Percentiles rank a stretch among this genome's conserved stretches.
These are phyloP conservation scores for Naso thynnoides DNA, from an alignment of 2,797 vertebrate genomes.

Conservation along the genomic window DNA sequence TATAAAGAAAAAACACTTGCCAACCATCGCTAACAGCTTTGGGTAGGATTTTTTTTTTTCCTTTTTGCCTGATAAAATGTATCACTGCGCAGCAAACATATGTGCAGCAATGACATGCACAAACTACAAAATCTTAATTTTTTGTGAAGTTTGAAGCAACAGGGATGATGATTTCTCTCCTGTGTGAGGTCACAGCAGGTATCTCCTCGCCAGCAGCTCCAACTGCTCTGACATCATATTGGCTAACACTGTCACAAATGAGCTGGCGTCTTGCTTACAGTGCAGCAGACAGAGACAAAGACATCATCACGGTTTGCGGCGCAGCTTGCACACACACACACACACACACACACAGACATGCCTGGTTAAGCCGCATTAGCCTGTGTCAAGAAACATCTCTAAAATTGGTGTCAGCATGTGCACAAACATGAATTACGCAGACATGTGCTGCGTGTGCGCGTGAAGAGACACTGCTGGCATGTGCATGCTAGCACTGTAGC, in stretches of 20 bases:
- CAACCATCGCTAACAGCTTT: neutral
- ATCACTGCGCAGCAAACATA: neutral
- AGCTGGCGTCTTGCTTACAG: constrained; percentile 52
- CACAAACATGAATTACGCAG: constrained; percentile 43
- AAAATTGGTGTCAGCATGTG: constrained; percentile 60
- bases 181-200: constrained; percentile 64
- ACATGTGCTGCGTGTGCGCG: constrained; percentile 3
- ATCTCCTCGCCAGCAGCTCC: constrained; percentile 29
- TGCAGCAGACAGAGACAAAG: constrained; percentile 59
- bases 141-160: neutral
- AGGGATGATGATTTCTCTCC: constrained; percentile 8
- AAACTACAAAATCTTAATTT: constrained; percentile 13
- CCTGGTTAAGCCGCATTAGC: constrained; percentile 72
- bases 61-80: neutral
- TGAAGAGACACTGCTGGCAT: constrained; percentile 6
- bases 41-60: no score
- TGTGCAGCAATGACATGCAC: neutral
- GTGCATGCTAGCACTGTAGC: constrained; percentile 8
- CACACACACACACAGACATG: constrained; percentile 18
- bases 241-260: constrained; percentile 59
- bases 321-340: neutral
- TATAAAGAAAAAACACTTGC: neutral
- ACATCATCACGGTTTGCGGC: constrained; percentile 48
- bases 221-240: constrained; percentile 52
- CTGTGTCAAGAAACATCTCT: constrained; percentile 65